These are phyloP conservation scores for Cochlearius cochlearius DNA, from an alignment of 2,113 vertebrate genomes.

Conservation along the genomic window DNA sequence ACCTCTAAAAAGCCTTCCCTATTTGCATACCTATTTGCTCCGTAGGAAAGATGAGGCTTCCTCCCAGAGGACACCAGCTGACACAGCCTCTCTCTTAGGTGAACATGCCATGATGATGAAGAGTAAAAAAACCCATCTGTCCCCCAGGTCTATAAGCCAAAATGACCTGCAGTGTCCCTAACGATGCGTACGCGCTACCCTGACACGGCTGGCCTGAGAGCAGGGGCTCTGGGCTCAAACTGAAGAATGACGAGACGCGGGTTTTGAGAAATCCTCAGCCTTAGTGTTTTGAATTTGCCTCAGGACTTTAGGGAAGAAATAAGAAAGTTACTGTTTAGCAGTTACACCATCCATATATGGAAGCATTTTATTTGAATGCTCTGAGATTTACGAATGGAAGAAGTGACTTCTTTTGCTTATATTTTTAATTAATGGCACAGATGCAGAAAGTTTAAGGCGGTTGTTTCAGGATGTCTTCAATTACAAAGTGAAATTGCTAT, in stretches of 20 bases:
- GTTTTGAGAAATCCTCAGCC: not conserved
- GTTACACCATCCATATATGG: not conserved
- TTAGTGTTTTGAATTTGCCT: not conserved
- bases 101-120: fast-evolving
- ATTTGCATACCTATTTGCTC: not conserved
- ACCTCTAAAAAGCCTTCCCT: not conserved
- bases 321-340: not conserved
- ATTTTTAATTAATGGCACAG: not conserved
- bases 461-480: not conserved
- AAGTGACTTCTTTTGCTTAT: not conserved
- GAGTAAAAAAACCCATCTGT: not conserved
- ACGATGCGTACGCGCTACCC: fast-evolving
- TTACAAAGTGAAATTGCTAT: not conserved
- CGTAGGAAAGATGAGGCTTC: not conserved
- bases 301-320: not conserved
- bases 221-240: not conserved
- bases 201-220: not conserved
- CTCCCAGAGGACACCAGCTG: not conserved
- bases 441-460: not conserved
- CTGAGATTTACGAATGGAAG: not conserved
- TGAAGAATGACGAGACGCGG: not conserved
- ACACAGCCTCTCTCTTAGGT: not conserved
- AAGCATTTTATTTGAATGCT: not conserved
- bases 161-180: not conserved
- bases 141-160: not conserved